These are phyloP conservation scores for Sebastes aleutianus DNA, from an alignment of 2,797 vertebrate genomes.

Conservation along the genomic window DNA sequence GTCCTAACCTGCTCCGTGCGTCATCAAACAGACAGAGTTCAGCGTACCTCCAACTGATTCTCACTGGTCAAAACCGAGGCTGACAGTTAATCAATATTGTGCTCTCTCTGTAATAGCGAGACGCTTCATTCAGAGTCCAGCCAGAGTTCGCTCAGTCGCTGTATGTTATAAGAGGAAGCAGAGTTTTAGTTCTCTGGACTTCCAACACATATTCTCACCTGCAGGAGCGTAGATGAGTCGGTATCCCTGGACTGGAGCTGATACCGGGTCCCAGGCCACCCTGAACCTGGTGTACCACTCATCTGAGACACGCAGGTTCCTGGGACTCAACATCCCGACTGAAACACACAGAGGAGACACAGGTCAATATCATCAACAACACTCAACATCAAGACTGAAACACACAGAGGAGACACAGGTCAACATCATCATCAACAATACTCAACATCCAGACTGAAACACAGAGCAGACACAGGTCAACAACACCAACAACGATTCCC, in stretches of 20 bases:
- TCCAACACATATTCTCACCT: conserved; percentile 77
- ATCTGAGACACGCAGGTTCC: conserved; percentile 92
- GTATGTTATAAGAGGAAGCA: too few species aligned
- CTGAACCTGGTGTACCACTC: conserved; percentile 98
- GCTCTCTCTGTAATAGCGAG: too few species aligned
- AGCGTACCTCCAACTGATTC: too few species aligned
- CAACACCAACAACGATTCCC: neutral
- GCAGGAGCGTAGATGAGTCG: conserved; percentile 90
- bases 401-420: neutral
- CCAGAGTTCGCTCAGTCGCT: too few species aligned
- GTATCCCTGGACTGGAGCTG: conserved; percentile 93
- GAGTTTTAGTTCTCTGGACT: neutral
- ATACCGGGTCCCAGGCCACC: conserved; percentile 93
- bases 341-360: neutral
- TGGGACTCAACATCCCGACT: conserved; percentile 92
- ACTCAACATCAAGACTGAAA: conserved; percentile 87
- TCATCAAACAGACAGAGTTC: too few species aligned
- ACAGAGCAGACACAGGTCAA: too few species aligned
- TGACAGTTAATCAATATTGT: too few species aligned
- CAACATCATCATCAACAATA: too few species aligned
- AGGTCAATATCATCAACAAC: neutral
- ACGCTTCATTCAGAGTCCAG: too few species aligned
- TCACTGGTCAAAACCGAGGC: too few species aligned
- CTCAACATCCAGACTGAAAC: too few species aligned
- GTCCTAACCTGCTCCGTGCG: too few species aligned